Percentiles rank a stretch among this genome's conserved stretches.
Conservation (phyloP, 2,797 vertebrate genomes). For the Sorex maritimensis region DNA sequence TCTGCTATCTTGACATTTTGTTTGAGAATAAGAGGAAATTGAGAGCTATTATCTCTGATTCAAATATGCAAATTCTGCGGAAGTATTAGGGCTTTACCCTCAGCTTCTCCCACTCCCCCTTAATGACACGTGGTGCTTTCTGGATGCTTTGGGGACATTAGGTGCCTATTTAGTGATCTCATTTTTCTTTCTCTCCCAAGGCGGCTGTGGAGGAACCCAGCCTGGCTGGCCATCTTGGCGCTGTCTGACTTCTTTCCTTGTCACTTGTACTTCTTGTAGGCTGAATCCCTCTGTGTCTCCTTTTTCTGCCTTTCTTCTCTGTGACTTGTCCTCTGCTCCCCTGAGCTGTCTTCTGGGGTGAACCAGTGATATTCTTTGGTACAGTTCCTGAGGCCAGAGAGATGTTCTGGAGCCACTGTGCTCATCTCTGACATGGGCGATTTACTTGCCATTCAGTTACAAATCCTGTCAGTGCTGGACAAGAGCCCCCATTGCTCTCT, state of each 20-base stretch:
- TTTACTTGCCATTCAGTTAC: background rate
- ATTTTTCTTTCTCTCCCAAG: background rate
- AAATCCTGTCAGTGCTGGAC: background rate
- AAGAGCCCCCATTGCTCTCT: too few relatives aligned
- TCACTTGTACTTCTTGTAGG: background rate
- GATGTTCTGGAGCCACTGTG: background rate
- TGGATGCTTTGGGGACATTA: slow-evolving; percentile 55
- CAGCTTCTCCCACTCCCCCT: background rate
- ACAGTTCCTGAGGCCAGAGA: background rate
- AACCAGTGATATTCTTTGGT: background rate
- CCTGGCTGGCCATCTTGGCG: background rate
- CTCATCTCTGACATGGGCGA: fast-evolving
- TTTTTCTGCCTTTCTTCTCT: slow-evolving; percentile 3
- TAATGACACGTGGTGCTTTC: background rate
- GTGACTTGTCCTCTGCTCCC: slow-evolving; percentile 20
- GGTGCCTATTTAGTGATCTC: slow-evolving; percentile 11
- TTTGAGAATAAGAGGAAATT: slow-evolving; percentile 73
- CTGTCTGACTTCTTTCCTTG: background rate
- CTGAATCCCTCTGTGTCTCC: background rate
- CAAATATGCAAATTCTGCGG: slow-evolving; percentile 50
- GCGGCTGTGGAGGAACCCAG: background rate
- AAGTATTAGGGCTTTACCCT: slow-evolving; percentile 28
- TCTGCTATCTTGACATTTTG: slow-evolving; percentile 72
- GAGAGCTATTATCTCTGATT: slow-evolving; percentile 52
- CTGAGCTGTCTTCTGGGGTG: background rate